Base-by-base conservation (phyloP, 2,113 vertebrate genomes). In the Pollimyrus isidori region DNA sequence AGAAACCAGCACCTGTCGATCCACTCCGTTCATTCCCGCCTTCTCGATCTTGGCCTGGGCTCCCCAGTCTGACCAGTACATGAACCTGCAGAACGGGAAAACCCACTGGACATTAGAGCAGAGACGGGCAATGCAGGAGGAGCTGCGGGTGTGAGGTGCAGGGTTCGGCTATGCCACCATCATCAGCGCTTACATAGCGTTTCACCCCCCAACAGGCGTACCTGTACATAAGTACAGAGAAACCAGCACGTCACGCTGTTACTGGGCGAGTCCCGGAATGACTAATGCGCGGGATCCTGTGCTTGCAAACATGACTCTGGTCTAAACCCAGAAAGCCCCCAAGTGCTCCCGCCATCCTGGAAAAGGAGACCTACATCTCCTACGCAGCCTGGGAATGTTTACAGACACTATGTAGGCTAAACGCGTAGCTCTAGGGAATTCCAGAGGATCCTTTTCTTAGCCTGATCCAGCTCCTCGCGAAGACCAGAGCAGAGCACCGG, bases 41-140 rank as follows among this genome's bases (percentile, higher is more conserved):
- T 99, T 99, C 94, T 99, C 98, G 0, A 99, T 99, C 95, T 98
- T 99, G 35, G 98, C 98, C 88, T 96, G 94, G 92, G 94, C 95
- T 39, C 98, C 98, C 98, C 98, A 99, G 94, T 99, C 98, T 83
- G 98, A 99, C 98, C 98, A 99, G 92, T 99, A 99, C 97, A 99
- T 98, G 93, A 98, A 99, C 93, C 98, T 99, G 91, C 10, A 69
- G n/a, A 30, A 69, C 1, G 10, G 23, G 10, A 19, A 52, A 87
- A 88, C 42, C 91, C 49, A 30, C 0, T 52, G 23, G n/a, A 86
- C n/a, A 13, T 49, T 30, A 52, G 84, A 52, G 19, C 13, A 30
- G 46, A 88, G 62, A 3, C 62, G 76, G 23, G 48, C 62, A 80
- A n/a, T 30, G 62, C 62, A 4, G 62, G 62, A 30, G 62, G 13